Conservation (phyloP, 1,140 invertebrate genomes). For the Nasonia longicornis region DNA sequence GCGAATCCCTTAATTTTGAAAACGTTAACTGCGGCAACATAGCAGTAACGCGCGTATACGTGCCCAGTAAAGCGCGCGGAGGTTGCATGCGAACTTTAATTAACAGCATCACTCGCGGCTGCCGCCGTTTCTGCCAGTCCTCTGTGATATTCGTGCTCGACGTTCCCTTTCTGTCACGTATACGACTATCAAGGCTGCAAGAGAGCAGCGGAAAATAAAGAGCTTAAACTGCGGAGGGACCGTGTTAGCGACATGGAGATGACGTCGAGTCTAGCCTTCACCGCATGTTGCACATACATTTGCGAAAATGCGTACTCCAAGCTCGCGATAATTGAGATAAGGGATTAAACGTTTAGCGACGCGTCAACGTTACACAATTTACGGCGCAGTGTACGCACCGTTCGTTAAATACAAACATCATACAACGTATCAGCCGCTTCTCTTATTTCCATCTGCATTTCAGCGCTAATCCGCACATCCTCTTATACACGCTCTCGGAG, state of each 20-base stretch:
- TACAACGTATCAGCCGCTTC: background rate
- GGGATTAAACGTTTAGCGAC: too few species aligned
- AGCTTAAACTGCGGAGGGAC: background rate
- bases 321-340: too few species aligned
- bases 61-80: background rate
- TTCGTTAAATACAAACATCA: background rate
- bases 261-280: background rate
- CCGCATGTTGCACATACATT: too few species aligned
- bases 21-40: background rate
- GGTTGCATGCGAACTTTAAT: background rate
- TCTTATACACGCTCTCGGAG: background rate
- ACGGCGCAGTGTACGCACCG: too few species aligned
- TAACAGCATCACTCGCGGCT: background rate
- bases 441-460: background rate
- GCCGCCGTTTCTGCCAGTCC: background rate
- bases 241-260: background rate
- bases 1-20: too few species aligned
- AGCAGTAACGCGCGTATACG: background rate
- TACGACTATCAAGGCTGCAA: background rate
- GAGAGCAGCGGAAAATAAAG: background rate
- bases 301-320: too few species aligned
- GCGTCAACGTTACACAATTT: background rate
- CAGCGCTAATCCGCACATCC: conserved; percentile 25
- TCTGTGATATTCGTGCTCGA: background rate
- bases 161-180: background rate